Evolutionary conservation across 1,140 invertebrate genomes (phyloP).

Genomic region (Mamestra configurata): DNA sequence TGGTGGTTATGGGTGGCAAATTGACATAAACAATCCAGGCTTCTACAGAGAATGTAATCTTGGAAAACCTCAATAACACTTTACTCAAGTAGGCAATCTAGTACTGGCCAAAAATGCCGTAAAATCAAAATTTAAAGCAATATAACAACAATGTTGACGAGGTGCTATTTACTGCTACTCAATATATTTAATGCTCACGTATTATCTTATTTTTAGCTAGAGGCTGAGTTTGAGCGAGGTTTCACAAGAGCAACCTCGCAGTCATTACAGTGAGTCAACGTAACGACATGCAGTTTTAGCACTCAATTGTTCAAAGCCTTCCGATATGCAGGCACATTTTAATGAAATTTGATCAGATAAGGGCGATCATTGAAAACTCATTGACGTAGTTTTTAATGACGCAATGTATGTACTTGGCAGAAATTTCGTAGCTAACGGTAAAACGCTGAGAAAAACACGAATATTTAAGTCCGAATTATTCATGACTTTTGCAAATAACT

Average conservation of each 20-base stretch:
- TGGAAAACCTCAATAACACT: too few species aligned
- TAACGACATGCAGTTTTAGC: slow-evolving; percentile 7
- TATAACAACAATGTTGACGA: not conserved
- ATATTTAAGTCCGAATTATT: too few species aligned
- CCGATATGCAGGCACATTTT: slow-evolving; percentile 17
- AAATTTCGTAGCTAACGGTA: not conserved
- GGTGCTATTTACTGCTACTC: not conserved
- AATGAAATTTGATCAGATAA: not conserved
- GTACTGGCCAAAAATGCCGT: not conserved
- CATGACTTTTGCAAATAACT: too few species aligned
- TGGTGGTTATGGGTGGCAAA: too few species aligned
- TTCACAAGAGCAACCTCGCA: slow-evolving; percentile 7
- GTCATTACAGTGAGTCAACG: not conserved
- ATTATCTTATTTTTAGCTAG: slow-evolving; percentile 21
- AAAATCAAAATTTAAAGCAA: not conserved
- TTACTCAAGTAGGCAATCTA: too few species aligned
- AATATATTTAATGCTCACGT: slow-evolving; percentile 10
- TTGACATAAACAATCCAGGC: too few species aligned
- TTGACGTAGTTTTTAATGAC: not conserved
- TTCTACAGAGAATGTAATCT: too few species aligned
- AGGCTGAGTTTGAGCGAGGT: slow-evolving; percentile 13
- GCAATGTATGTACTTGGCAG: not conserved
- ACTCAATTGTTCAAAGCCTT: not conserved
- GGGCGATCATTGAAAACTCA: not conserved
- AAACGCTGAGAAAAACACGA: too few species aligned